Percentiles rank a stretch among this genome's conserved stretches.
phyloP scores from a whole-genome alignment of 35 echinoderm and acorn worm species.

The Eucidaris tribuloides region DNA sequence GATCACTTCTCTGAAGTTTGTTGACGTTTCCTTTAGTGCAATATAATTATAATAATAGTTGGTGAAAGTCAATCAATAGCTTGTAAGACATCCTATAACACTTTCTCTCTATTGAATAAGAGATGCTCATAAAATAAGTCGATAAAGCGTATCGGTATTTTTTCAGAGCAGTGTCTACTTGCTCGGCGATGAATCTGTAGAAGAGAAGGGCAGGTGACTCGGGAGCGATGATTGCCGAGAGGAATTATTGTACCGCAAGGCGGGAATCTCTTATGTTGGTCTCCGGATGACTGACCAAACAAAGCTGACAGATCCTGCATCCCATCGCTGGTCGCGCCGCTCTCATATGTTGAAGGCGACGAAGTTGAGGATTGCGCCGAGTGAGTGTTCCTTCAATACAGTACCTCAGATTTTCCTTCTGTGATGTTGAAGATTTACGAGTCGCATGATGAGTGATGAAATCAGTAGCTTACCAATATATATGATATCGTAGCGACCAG shows the following conservation, averaged over 20 bases:
- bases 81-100: neutral
- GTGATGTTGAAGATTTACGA: too few relatives aligned
- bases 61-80: constrained; percentile 13
- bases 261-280: neutral
- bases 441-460: too few relatives aligned
- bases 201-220: neutral
- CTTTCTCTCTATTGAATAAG: neutral
- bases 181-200: neutral
- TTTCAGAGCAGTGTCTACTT: neutral
- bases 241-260: too few relatives aligned
- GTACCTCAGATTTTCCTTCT: neutral
- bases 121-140: neutral
- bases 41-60: neutral
- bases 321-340: neutral
- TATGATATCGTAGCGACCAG: too few relatives aligned
- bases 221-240: neutral
- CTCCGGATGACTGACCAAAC: neutral
- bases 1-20: neutral
- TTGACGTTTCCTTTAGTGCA: neutral
- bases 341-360: neutral
- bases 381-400: neutral
- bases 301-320: neutral
- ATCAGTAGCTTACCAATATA: too few relatives aligned
- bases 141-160: neutral
- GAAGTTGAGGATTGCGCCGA: neutral